A percentile compares a stretch with the other conserved stretches of the same genome.
Evolutionary conservation across 1,140 invertebrate genomes (phyloP).

Genomic region (Scylla paramamosain): DNA sequence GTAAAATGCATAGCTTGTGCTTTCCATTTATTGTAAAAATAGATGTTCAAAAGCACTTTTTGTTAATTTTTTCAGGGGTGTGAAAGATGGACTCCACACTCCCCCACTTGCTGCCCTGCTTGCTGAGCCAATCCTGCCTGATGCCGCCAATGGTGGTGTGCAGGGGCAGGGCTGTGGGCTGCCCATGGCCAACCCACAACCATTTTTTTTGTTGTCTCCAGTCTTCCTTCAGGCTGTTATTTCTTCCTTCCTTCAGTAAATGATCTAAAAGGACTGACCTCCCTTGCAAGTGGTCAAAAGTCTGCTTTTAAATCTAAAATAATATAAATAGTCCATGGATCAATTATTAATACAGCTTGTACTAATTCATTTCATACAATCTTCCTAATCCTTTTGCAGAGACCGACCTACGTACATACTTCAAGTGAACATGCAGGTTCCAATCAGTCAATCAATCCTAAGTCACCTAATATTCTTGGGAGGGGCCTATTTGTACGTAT

Average conservation of each 20-base stretch:
- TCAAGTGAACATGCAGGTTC: slow-evolving; percentile 53
- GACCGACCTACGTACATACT: neutral
- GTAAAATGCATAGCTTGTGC: slow-evolving; percentile 47
- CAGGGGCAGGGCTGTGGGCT: slow-evolving; percentile 41
- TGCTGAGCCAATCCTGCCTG: slow-evolving; percentile 61
- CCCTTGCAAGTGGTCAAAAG: slow-evolving; percentile 9
- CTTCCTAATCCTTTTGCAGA: neutral
- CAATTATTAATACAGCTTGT: neutral
- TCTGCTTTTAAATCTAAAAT: too few species aligned
- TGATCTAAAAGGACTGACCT: neutral
- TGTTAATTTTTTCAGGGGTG: slow-evolving; percentile 16
- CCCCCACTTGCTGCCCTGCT: slow-evolving; percentile 55
- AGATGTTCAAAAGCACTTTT: slow-evolving; percentile 75
- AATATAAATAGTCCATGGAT: too few species aligned
- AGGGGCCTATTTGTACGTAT: slow-evolving; percentile 73
- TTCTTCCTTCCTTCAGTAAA: too few species aligned
- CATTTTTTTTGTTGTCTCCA: neutral
- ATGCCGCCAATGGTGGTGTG: slow-evolving; percentile 57
- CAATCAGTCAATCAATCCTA: slow-evolving; percentile 44
- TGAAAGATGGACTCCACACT: slow-evolving; percentile 56
- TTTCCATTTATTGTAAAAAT: slow-evolving; percentile 75
- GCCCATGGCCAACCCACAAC: neutral
- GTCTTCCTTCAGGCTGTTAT: too few species aligned
- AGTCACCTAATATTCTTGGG: neutral
- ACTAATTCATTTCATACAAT: slow-evolving; percentile 4